phyloP scores from a whole-genome alignment of 2,888 invertebrate genomes.

The Suillia variegata region DNA sequence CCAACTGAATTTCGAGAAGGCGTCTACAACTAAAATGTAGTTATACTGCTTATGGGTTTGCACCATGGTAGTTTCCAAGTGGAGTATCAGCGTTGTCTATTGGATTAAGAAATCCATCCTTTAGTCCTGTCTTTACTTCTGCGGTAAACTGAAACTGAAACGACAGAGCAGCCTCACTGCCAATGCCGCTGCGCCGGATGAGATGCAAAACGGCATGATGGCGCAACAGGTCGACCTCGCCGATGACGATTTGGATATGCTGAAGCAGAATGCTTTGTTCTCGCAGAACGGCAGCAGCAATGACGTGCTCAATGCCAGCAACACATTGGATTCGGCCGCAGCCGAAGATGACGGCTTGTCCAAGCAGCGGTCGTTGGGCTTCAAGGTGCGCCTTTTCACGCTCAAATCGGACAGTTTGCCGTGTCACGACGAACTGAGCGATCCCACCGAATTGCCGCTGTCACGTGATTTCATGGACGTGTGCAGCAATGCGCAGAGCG shows the following conservation, averaged over 20 bases:
- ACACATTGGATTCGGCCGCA: slow-evolving; percentile 29
- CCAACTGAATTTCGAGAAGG: too few species aligned
- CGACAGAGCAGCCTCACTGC: too few species aligned
- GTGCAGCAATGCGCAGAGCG: slow-evolving; percentile 51
- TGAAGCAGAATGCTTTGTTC: slow-evolving; percentile 34
- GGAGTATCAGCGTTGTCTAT: too few species aligned
- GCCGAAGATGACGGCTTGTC: too few species aligned
- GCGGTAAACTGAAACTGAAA: too few species aligned
- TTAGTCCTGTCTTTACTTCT: too few species aligned
- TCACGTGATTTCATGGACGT: slow-evolving; percentile 64
- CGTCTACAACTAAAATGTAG: too few species aligned
- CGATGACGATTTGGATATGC: slow-evolving; percentile 49
- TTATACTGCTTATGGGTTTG: too few species aligned
- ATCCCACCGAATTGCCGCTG: slow-evolving; percentile 68
- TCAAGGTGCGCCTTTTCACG: slow-evolving; percentile 62
- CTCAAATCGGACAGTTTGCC: slow-evolving; percentile 67
- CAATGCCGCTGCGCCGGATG: too few species aligned
- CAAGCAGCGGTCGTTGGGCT: slow-evolving; percentile 39
- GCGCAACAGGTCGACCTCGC: slow-evolving; percentile 39
- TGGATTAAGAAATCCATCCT: too few species aligned
- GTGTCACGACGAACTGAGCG: slow-evolving; percentile 68
- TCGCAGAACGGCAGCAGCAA: too few species aligned
- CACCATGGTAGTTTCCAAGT: too few species aligned
- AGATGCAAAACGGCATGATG: slow-evolving; percentile 27
- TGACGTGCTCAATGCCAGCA: slow-evolving; percentile 40